phyloP scores from a whole-genome alignment of 1,140 invertebrate genomes.

The Scaptodrosophila lebanonensis region DNA sequence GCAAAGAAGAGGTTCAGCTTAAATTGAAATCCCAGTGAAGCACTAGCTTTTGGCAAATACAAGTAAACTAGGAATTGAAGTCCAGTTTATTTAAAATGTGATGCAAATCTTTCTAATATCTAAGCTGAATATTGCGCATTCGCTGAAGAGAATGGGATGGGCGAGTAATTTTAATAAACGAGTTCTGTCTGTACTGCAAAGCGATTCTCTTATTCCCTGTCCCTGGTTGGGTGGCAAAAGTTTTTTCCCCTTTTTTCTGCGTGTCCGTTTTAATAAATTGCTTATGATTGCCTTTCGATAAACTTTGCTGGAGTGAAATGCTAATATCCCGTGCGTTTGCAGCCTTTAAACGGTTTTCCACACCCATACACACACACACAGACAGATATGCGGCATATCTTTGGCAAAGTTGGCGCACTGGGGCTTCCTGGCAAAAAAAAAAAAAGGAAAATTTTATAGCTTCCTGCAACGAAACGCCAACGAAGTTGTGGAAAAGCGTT shows the following conservation, averaged over 20 bases:
- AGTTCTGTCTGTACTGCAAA: too few relatives aligned
- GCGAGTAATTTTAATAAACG: too few relatives aligned
- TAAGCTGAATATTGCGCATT: too few relatives aligned
- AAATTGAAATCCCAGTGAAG: too few relatives aligned
- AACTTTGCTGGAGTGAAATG: conserved; percentile 51
- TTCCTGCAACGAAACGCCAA: conserved; percentile 50
- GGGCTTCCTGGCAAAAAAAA: conserved; percentile 46
- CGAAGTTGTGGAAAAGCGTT: too few relatives aligned
- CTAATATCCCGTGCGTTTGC: conserved; percentile 35
- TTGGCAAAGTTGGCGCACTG: conserved; percentile 36
- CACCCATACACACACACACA: conserved; percentile 4
- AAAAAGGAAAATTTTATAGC: conserved; percentile 66
- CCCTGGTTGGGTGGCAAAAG: not conserved
- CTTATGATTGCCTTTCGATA: conserved; percentile 57
- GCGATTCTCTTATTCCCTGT: too few relatives aligned
- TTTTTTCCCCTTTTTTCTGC: conserved; percentile 28
- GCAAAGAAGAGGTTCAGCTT: too few relatives aligned
- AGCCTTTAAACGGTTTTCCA: conserved; percentile 41
- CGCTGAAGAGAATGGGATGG: too few relatives aligned
- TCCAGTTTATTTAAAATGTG: too few relatives aligned
- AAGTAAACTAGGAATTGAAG: too few relatives aligned
- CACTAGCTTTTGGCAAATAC: too few relatives aligned
- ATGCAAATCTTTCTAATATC: too few relatives aligned
- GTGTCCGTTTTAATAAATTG: conserved; percentile 62
- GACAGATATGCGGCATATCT: conserved; percentile 38